Conservation (phyloP, 2,113 vertebrate genomes). For the Athene cunicularia region DNA sequence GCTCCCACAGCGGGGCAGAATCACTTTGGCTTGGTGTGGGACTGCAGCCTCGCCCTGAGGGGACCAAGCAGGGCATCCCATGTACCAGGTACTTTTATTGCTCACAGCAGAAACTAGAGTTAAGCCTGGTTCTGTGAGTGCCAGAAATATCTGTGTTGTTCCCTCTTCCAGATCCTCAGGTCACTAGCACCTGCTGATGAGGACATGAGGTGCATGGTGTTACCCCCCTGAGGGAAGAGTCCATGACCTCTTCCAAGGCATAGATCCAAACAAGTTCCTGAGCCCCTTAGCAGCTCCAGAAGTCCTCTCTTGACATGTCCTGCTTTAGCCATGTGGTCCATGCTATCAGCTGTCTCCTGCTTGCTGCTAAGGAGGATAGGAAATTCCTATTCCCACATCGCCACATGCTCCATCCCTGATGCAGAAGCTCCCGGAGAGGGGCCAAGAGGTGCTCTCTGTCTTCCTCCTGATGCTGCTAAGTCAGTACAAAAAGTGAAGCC, state of each 20-base stretch:
- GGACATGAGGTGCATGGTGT: not conserved
- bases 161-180: not conserved
- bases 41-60: not conserved
- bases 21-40: not conserved
- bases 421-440: not conserved
- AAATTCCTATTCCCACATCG: not conserved
- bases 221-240: not conserved
- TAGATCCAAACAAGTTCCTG: not conserved
- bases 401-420: not conserved
- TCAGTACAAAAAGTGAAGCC: not conserved
- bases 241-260: not conserved
- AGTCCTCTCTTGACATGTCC: not conserved
- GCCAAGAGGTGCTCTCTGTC: not conserved
- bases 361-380: not conserved
- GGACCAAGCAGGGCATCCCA: not conserved
- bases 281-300: not conserved
- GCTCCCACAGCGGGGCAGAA: not conserved
- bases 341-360: not conserved
- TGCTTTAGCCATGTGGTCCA: not conserved
- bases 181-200: not conserved
- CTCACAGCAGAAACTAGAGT: not conserved
- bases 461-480: not conserved
- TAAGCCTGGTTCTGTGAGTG: not conserved
- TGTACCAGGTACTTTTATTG: not conserved
- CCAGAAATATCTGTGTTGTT: not conserved